Conservation (phyloP, 2,888 invertebrate species). For the Drosophila crucigera region DNA sequence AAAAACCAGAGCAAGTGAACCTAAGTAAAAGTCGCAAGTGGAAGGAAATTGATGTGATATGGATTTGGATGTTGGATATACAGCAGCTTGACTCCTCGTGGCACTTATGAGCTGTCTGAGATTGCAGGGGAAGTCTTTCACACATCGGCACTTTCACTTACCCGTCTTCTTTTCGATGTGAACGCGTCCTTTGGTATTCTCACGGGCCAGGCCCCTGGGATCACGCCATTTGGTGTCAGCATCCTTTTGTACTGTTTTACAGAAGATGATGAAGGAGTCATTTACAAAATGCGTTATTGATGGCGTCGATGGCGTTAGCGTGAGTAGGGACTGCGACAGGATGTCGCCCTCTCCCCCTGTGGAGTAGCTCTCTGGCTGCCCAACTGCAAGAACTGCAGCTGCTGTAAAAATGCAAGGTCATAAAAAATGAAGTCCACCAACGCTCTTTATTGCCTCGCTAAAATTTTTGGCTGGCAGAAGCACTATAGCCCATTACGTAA, state of each 20-base stretch:
- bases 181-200: conserved; percentile 85
- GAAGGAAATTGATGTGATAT: conserved; percentile 9
- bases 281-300: conserved; percentile 85
- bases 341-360: conserved; percentile 9
- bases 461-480: neutral
- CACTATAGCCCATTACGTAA: neutral
- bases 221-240: conserved; percentile 84
- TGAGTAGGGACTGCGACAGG: conserved; percentile 51
- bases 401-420: conserved; percentile 37
- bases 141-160: conserved; percentile 53
- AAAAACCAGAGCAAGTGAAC: conserved; percentile 85
- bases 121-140: neutral
- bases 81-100: conserved; percentile 1
- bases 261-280: conserved; percentile 86
- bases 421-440: neutral
- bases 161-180: conserved; percentile 85
- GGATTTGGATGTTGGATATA: neutral
- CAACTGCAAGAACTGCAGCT: conserved; percentile 64
- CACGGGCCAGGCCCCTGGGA: conserved; percentile 81
- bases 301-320: conserved; percentile 81
- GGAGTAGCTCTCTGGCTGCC: conserved; percentile 55
- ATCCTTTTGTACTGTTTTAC: conserved; percentile 81
- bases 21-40: conserved; percentile 52
- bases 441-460: neutral
- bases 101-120: conserved; percentile 5